phyloP scores from a whole-genome alignment of 2,797 vertebrate genomes.

The Malurus splendens region DNA sequence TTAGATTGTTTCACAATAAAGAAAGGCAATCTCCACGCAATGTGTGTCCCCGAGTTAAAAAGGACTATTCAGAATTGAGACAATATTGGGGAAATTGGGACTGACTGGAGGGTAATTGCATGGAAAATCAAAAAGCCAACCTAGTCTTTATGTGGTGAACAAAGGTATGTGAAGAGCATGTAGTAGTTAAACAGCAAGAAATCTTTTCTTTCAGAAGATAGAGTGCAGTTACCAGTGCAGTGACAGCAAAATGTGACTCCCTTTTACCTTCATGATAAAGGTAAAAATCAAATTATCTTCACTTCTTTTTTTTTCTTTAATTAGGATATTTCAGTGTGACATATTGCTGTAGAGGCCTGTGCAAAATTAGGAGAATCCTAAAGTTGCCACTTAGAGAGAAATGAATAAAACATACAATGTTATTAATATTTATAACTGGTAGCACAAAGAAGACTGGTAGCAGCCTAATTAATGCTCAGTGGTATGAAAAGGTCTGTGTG shows the following conservation, averaged over 20 bases:
- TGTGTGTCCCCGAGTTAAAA: neutral
- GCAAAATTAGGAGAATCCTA: neutral
- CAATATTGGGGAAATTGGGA: neutral
- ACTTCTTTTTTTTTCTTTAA: neutral
- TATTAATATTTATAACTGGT: conserved; percentile 32
- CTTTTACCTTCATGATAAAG: neutral
- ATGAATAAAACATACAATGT: neutral
- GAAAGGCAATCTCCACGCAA: neutral
- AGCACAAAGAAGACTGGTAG: neutral
- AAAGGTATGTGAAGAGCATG: neutral
- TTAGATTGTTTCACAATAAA: neutral
- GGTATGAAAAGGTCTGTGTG: neutral
- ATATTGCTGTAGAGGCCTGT: neutral
- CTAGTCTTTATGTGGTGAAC: neutral
- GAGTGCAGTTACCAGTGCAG: neutral
- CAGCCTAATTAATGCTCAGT: conserved; percentile 21
- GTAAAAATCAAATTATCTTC: neutral
- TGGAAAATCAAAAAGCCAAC: neutral
- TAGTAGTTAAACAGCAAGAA: neutral
- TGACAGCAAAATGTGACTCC: neutral
- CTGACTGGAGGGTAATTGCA: neutral
- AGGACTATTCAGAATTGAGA: neutral
- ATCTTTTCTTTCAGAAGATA: neutral
- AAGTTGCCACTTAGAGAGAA: neutral
- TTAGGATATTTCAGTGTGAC: neutral